These are phyloP conservation scores for Leuciscus waleckii DNA, from an alignment of 2,797 vertebrate species.

Conservation along the genomic window DNA sequence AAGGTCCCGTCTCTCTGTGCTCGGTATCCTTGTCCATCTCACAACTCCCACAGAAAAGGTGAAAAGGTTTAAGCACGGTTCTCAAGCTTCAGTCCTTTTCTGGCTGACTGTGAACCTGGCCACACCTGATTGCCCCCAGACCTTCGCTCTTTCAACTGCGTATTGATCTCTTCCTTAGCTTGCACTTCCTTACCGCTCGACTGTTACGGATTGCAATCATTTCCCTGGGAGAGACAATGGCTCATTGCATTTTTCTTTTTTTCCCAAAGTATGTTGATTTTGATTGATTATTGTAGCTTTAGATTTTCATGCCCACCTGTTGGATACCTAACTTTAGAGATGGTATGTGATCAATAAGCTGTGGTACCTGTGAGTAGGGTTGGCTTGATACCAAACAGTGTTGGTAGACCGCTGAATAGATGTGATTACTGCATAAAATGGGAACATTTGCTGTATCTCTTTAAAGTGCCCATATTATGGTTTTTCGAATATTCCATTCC, in stretches of 20 bases:
- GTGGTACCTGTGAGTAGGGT: not conserved
- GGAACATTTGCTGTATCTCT: no score
- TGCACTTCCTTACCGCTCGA: slow-evolving; percentile 12
- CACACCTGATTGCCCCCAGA: slow-evolving; percentile 43
- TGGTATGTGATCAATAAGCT: slow-evolving; percentile 23
- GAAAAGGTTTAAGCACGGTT: slow-evolving; percentile 32
- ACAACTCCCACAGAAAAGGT: slow-evolving; percentile 37
- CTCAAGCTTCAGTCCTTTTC: slow-evolving; percentile 23
- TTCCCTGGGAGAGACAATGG: slow-evolving; percentile 10
- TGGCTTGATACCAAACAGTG: not conserved
- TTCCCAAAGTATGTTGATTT: not conserved
- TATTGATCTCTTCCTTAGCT: slow-evolving; percentile 46
- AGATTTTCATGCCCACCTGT: slow-evolving; percentile 7
- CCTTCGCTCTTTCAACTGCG: slow-evolving; percentile 49
- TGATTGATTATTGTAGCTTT: slow-evolving; percentile 33
- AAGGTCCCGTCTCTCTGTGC: slow-evolving; percentile 11
- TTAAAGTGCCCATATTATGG: no score
- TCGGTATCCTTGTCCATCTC: slow-evolving; percentile 14
- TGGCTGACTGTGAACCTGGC: slow-evolving; percentile 20
- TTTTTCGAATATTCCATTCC: no score
- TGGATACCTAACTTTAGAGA: slow-evolving; percentile 11
- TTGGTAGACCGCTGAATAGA: not conserved
- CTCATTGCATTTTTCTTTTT: not conserved
- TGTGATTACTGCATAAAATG: not conserved
- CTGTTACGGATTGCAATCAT: slow-evolving; percentile 39